phyloP scores from a whole-genome alignment of 2,888 invertebrate species.

The Drosophila conformis region DNA sequence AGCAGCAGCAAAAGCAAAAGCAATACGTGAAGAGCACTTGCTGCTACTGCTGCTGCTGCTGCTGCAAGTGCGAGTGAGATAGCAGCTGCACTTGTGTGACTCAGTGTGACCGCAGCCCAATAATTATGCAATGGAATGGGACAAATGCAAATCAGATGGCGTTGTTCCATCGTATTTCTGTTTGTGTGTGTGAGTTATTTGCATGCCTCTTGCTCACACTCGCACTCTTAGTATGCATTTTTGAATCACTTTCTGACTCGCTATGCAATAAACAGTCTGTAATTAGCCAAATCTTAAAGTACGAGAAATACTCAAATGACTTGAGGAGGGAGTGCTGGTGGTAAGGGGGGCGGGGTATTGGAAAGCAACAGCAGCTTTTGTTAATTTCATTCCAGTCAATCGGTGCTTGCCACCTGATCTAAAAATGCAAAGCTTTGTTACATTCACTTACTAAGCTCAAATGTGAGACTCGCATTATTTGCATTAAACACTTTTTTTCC shows the following conservation, averaged over 20 bases:
- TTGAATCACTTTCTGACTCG: conserved; percentile 8
- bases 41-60: not conserved
- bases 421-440: conserved; percentile 13
- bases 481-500: conserved; percentile 3
- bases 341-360: too few relatives aligned
- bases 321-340: not conserved
- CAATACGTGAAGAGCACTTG: not conserved
- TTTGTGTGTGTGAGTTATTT: not conserved
- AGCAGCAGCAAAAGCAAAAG: conserved; percentile 2
- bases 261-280: conserved; percentile 32
- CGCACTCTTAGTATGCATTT: not conserved
- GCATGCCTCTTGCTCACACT: not conserved
- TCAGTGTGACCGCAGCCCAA: conserved; percentile 54
- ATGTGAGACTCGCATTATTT: conserved; percentile 13
- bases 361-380: not conserved
- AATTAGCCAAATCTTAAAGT: conserved; percentile 16
- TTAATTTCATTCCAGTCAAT: conserved; percentile 2
- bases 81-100: conserved; percentile 50
- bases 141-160: conserved; percentile 26
- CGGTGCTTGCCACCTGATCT: conserved; percentile 7
- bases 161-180: conserved; percentile 6
- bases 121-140: conserved; percentile 62
- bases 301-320: not conserved
- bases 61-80: conserved; percentile 12
- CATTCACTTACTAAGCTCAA: conserved; percentile 1